Percentiles rank a stretch among this genome's conserved stretches.
Evolutionary conservation across 2,113 vertebrate species (phyloP).

Genomic region (Calidris pygmaea): DNA sequence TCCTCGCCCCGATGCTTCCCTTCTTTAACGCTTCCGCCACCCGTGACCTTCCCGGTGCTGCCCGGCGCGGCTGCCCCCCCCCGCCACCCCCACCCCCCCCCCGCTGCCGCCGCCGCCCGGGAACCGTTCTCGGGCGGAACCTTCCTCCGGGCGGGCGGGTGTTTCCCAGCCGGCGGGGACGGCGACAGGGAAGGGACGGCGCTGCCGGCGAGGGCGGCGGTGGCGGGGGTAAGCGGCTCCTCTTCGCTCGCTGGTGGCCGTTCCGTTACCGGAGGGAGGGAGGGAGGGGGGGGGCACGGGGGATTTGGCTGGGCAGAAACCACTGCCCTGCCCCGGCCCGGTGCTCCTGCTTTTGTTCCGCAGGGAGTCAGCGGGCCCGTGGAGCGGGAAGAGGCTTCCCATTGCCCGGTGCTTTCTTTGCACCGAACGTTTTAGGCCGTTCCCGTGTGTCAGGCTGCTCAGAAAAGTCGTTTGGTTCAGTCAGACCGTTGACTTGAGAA

Average conservation of each 20-base stretch:
- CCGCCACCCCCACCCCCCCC: too few species aligned
- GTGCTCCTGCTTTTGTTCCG: background rate
- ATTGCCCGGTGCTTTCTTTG: too few species aligned
- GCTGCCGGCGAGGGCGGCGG: background rate
- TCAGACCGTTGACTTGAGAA: rapidly evolving
- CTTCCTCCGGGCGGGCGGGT: background rate
- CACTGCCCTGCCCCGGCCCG: background rate
- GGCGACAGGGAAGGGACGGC: background rate
- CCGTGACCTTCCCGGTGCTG: too few species aligned
- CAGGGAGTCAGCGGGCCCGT: rapidly evolving
- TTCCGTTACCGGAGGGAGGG: background rate
- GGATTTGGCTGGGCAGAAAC: background rate
- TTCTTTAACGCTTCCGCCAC: rapidly evolving
- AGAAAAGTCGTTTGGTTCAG: background rate
- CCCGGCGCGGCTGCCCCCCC: background rate
- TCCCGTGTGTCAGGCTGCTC: rapidly evolving
- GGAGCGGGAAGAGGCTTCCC: rapidly evolving
- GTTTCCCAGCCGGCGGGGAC: background rate
- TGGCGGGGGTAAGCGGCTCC: background rate
- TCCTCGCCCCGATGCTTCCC: background rate
- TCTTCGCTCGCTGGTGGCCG: background rate
- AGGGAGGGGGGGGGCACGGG: background rate
- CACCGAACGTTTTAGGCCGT: too few species aligned
- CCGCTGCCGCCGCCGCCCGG: too few species aligned
- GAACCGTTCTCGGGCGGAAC: background rate